Evolutionary conservation across 1,140 invertebrate genomes (phyloP), one percentile per base, ranked within the genome.

Genomic region (Drosophila busckii): DNA sequence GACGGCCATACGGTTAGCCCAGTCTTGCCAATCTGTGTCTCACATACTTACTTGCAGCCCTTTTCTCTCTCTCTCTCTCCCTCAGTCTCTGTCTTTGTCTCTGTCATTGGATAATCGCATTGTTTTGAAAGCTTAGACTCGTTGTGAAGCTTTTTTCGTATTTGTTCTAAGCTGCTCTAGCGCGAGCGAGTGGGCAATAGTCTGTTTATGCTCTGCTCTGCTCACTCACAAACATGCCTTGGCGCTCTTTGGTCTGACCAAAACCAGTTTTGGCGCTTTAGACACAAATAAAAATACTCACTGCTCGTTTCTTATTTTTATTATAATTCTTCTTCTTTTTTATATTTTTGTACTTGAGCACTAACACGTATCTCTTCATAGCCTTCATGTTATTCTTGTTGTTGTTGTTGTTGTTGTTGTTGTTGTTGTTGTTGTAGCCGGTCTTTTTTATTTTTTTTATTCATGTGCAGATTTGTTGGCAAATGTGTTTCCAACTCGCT

Each of bases 151-250:
- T 69, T 48, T 62, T 70, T 66, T 70, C 55, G 56, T 63, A 64
- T 80, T 70, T 62, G 58, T 80, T 80, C 71, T 78, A 78, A 78
- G 58, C 73, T 55, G 25, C 20, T 17, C 32, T 44, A 12, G 53
- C 38, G 40, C 25, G 38, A 61, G 28, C 17, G 44, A 42, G 52
- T 29, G 15, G 31, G 44, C 44, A 28, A 62, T 32, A 45, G 13
- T 19, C 13, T 28, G 29, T 15, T 26, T 42, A 23, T 17, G 3
- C 50, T 9, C 37, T 10, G 13, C 26, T 19, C 12, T 32, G 20
- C 26, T 9, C 37, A 15, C 32, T 17, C 10, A 2, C 32, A 2
- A 29, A 1, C 29, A 15, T 10, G n/a, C 29, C 5, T 13, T 17
- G 19, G 22, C 4, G 2, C 6, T 20, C 10, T 15, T 17, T 28